Conservation (phyloP, 2,113 vertebrate genomes). For the Brevimyrus niger region DNA sequence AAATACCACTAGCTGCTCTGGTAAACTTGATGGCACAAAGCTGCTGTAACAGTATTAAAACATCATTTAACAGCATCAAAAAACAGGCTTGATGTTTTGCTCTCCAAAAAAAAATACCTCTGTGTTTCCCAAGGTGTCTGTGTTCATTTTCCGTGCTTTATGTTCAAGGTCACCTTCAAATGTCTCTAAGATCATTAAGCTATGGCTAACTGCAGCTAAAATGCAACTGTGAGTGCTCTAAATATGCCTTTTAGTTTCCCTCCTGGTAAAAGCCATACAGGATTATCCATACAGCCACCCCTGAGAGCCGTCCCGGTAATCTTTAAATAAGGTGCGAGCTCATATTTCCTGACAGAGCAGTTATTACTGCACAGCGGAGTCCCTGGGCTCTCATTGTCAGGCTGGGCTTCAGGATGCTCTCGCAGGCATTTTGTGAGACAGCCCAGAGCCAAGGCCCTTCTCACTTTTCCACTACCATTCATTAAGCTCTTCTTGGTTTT, state of each 20-base stretch:
- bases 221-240: neutral
- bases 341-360: neutral
- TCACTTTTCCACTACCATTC: neutral
- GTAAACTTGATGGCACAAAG: neutral
- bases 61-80: neutral
- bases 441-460: neutral
- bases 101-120: neutral
- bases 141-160: neutral
- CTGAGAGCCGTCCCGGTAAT: neutral
- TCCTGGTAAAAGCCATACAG: neutral
- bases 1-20: neutral
- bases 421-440: neutral
- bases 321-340: conserved; percentile 13
- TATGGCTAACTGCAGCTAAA: neutral
- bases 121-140: neutral
- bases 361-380: neutral
- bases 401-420: neutral
- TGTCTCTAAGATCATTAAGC: neutral
- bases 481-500: neutral
- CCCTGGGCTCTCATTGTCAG: neutral
- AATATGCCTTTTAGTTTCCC: neutral
- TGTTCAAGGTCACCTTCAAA: neutral
- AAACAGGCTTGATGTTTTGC: neutral
- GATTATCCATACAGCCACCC: neutral
- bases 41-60: neutral